Percentiles rank a stretch among this genome's conserved stretches.
These are phyloP conservation scores for Melieria omissa DNA, from an alignment of 2,888 invertebrate genomes.

Conservation along the genomic window DNA sequence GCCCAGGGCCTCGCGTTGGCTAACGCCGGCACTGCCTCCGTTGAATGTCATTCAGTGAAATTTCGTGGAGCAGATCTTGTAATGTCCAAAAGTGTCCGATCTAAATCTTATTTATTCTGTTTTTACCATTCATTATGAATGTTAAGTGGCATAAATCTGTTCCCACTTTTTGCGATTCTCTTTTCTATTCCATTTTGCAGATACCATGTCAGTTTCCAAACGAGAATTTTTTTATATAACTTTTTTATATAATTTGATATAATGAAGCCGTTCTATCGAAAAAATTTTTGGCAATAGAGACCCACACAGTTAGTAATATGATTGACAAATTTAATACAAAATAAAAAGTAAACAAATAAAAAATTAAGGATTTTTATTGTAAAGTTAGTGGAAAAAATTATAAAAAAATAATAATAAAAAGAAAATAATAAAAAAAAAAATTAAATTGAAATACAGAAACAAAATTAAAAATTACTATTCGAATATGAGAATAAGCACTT, in stretches of 20 bases:
- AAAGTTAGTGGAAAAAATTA: no score
- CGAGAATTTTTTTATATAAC: not conserved
- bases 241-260: not conserved
- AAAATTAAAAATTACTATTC: no score
- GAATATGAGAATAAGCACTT: no score
- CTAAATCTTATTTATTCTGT: conserved; percentile 18
- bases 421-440: no score
- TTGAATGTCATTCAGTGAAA: conserved; percentile 7
- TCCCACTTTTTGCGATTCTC: conserved; percentile 14
- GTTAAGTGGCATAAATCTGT: not conserved
- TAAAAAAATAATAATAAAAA: no score
- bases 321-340: not conserved
- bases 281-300: not conserved
- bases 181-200: conserved; percentile 4
- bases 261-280: not conserved
- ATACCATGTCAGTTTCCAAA: conserved; percentile 11
- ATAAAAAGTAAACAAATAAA: no score
- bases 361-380: no score
- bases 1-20: no score
- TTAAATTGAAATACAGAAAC: no score
- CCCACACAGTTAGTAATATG: not conserved
- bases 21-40: no score
- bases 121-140: not conserved
- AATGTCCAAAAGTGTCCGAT: not conserved
- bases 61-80: conserved; percentile 2